Evolutionary conservation across 1,140 invertebrate species (phyloP).

Genomic region (Lepidurus couesii): DNA sequence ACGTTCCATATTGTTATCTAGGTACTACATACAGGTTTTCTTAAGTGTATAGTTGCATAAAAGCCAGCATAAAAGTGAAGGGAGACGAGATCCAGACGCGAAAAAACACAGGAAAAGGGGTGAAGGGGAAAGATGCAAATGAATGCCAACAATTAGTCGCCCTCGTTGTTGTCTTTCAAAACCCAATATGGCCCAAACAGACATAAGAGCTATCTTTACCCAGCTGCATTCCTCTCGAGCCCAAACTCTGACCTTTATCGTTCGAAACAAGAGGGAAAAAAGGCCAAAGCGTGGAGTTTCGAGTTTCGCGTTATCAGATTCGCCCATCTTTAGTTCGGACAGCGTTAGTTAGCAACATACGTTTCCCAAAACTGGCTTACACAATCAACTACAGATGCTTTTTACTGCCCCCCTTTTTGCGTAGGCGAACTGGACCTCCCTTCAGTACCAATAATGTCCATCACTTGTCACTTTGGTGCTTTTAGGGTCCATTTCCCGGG

Average conservation of each 20-base stretch:
- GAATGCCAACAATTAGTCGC: slow-evolving; percentile 6
- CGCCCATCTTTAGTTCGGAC: neutral
- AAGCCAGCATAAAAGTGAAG: neutral
- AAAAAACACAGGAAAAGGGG: neutral
- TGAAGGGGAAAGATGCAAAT: neutral
- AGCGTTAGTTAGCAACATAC: neutral
- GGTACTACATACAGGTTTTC: no score
- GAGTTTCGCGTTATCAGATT: neutral
- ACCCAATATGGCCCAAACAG: neutral
- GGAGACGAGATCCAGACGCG: neutral
- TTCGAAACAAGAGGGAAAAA: neutral
- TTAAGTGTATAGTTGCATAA: neutral
- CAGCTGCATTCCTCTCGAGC: neutral
- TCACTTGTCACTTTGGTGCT: neutral
- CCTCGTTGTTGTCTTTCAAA: neutral
- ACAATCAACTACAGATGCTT: neutral
- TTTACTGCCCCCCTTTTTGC: neutral
- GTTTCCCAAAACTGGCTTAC: neutral
- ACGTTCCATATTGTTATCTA: no score
- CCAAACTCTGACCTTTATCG: neutral
- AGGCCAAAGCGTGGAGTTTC: neutral
- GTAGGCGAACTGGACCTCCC: slow-evolving; percentile 16
- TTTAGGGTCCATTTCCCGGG: neutral
- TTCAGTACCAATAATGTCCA: slow-evolving; percentile 8
- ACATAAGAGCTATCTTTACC: neutral